Percentiles rank a stretch among this genome's conserved stretches.
Evolutionary conservation across 1,140 invertebrate species (phyloP).

Genomic region (Carcinoscorpius rotundicauda): DNA sequence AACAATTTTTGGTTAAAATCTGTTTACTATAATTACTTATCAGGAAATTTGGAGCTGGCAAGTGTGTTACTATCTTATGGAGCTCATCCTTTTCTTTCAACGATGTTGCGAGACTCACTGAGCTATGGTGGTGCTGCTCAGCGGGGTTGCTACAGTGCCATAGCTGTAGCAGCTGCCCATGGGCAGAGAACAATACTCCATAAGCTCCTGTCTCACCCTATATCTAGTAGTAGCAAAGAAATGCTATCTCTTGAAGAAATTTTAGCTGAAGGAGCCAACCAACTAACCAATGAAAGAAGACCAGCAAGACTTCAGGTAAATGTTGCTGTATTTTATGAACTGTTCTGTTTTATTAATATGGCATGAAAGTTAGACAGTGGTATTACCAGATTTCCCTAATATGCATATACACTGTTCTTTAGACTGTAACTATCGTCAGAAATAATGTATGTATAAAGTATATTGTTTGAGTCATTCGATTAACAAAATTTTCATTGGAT

Average conservation of each 20-base stretch:
- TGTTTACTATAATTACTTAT: slow-evolving; percentile 5
- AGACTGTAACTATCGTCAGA: no score
- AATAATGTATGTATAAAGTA: no score
- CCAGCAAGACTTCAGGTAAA: slow-evolving; percentile 27
- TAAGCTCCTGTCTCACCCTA: slow-evolving; percentile 61
- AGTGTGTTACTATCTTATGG: slow-evolving; percentile 63
- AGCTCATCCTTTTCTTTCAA: slow-evolving; percentile 73
- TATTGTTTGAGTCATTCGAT: no score
- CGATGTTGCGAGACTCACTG: slow-evolving; percentile 62
- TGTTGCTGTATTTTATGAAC: no score
- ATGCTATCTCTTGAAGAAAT: slow-evolving; percentile 80
- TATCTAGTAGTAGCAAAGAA: slow-evolving; percentile 47
- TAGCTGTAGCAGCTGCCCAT: slow-evolving; percentile 74
- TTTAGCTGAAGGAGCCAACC: slow-evolving; percentile 58
- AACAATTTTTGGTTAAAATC: background rate
- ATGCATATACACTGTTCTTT: no score
- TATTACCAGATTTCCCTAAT: no score
- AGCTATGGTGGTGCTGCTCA: slow-evolving; percentile 74
- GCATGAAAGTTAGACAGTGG: no score
- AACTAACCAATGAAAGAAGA: slow-evolving; percentile 26
- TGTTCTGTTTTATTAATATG: no score
- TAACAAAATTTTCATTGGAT: no score
- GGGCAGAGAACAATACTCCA: slow-evolving; percentile 62
- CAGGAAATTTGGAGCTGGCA: slow-evolving; percentile 60
- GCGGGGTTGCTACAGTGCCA: slow-evolving; percentile 59